Conservation (phyloP, 1,140 invertebrate genomes). For the Heliconius nattereri region DNA sequence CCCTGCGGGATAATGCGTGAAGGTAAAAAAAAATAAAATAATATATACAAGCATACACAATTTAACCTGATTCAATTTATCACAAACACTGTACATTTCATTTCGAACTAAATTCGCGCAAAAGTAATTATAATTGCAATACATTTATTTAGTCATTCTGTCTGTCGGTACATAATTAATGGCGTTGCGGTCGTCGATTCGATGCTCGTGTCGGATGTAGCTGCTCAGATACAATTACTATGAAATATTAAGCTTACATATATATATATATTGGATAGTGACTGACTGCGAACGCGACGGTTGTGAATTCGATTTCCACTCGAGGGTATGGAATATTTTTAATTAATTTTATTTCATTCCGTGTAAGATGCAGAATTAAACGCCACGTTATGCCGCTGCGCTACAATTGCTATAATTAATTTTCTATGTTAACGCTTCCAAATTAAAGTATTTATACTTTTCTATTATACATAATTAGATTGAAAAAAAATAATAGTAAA, state of each 20-base stretch:
- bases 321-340: too few relatives aligned
- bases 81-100: neutral
- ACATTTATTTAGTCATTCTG: constrained; percentile 41
- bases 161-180: constrained; percentile 39
- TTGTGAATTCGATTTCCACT: neutral
- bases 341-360: too few relatives aligned
- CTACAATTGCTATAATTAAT: too few relatives aligned
- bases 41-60: too few relatives aligned
- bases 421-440: neutral
- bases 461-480: constrained; percentile 35
- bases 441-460: neutral
- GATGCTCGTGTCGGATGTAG: constrained; percentile 30
- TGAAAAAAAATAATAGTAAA: constrained; percentile 30
- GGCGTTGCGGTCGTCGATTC: constrained; percentile 34
- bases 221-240: constrained; percentile 25
- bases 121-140: constrained; percentile 42
- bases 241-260: constrained; percentile 21
- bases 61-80: neutral
- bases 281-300: too few relatives aligned
- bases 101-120: neutral
- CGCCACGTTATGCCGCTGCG: too few relatives aligned
- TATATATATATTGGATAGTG: neutral
- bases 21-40: neutral
- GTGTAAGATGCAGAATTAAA: neutral
- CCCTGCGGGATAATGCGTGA: neutral